Conservation (phyloP, 2,888 invertebrate genomes). For the Andrena fulva region DNA sequence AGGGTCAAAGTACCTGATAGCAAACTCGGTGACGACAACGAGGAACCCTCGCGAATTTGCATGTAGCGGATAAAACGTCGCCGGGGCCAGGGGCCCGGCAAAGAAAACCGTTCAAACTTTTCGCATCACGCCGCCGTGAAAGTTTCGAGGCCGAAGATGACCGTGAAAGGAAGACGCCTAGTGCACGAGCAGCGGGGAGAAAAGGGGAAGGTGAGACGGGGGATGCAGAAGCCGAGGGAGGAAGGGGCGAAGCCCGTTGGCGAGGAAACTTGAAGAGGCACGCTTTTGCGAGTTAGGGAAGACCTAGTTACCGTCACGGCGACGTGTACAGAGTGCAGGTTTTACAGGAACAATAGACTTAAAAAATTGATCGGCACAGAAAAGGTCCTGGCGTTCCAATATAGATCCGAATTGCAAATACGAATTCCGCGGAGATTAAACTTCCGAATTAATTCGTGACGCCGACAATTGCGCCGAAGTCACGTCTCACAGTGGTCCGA, state of each 20-base stretch:
- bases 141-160: constrained; percentile 50
- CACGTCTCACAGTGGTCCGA: too few relatives aligned
- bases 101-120: constrained; percentile 69
- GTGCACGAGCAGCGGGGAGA: background rate
- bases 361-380: too few relatives aligned
- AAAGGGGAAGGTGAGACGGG: background rate
- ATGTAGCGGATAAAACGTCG: constrained; percentile 61
- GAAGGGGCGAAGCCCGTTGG: background rate
- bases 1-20: constrained; percentile 31
- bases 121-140: constrained; percentile 53
- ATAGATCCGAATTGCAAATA: background rate
- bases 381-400: too few relatives aligned
- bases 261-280: constrained; percentile 19
- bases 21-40: constrained; percentile 23
- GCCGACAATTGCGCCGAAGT: background rate
- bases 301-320: background rate
- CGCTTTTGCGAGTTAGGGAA: constrained; percentile 2
- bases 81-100: constrained; percentile 27
- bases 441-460: constrained; percentile 12
- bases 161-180: constrained; percentile 63
- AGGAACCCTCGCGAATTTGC: constrained; percentile 59
- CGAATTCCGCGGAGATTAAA: background rate
- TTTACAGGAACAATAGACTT: background rate
- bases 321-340: background rate
- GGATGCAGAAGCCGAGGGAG: background rate